Conservation (phyloP, 2,797 vertebrate genomes). For the Pempheris klunzingeri region DNA sequence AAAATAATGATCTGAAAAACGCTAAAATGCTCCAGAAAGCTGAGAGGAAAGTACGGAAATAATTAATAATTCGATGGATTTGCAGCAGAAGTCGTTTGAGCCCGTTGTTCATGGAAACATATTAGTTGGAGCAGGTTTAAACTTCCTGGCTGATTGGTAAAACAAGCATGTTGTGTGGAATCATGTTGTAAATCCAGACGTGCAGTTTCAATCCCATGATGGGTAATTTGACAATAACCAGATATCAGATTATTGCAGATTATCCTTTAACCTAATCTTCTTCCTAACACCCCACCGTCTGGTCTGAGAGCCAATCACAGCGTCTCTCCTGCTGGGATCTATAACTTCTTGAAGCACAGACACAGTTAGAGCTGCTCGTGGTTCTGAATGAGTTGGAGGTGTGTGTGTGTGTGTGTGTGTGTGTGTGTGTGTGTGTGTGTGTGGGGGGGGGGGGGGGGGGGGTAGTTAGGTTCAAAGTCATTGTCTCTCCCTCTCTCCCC, state of each 20-base stretch:
- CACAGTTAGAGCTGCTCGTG: not conserved
- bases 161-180: not conserved
- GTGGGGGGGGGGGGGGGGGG: not conserved
- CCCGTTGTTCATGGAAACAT: no score
- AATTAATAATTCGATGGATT: not conserved
- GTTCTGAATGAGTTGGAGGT: slow-evolving; percentile 31
- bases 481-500: not conserved
- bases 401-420: no score
- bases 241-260: not conserved
- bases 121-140: not conserved
- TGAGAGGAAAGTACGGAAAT: not conserved
- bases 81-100: not conserved
- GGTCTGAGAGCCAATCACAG: slow-evolving; percentile 16
- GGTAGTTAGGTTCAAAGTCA: slow-evolving; percentile 26
- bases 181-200: not conserved
- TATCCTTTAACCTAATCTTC: slow-evolving; percentile 3
- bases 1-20: not conserved
- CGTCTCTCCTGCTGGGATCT: slow-evolving; percentile 27
- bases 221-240: not conserved
- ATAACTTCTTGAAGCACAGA: slow-evolving; percentile 40
- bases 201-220: slow-evolving; percentile 5
- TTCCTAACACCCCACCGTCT: slow-evolving; percentile 2
- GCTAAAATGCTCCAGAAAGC: not conserved
- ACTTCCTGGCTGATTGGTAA: not conserved
- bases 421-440: no score